Percentiles rank a stretch among this genome's conserved stretches.
These are phyloP conservation scores for Smithornis capensis DNA, from an alignment of 2,113 vertebrate genomes.

Conservation along the genomic window DNA sequence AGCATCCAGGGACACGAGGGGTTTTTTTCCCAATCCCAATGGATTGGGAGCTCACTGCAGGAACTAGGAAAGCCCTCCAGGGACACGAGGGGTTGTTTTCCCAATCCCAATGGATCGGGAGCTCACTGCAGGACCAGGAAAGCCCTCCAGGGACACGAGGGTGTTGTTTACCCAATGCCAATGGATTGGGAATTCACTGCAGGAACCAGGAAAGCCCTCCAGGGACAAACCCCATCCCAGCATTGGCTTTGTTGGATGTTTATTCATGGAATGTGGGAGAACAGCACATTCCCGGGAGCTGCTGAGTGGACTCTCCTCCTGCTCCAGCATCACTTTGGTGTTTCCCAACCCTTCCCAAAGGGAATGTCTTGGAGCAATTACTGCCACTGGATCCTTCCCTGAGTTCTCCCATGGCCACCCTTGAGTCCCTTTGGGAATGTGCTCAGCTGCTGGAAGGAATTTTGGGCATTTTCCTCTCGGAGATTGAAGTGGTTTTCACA, in stretches of 20 bases:
- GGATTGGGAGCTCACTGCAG: neutral
- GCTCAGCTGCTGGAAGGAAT: neutral
- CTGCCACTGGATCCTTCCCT: neutral
- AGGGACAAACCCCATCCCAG: neutral
- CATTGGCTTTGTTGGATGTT: neutral
- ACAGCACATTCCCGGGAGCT: neutral
- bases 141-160: neutral
- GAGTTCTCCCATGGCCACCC: neutral
- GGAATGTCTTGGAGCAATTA: neutral
- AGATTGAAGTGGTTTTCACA: neutral
- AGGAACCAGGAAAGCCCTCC: neutral
- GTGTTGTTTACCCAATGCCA: neutral
- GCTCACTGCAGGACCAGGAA: neutral
- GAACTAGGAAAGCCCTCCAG: neutral
- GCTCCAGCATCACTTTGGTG: neutral
- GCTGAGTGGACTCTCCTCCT: neutral
- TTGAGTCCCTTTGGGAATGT: neutral
- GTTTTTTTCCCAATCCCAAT: rapidly evolving
- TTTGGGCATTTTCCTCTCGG: neutral
- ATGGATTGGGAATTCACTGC: rapidly evolving
- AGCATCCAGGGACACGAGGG: neutral
- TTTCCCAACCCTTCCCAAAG: neutral
- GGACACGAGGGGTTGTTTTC: rapidly evolving
- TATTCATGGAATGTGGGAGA: rapidly evolving
- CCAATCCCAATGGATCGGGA: rapidly evolving